Conservation (phyloP, 2,888 invertebrate species). For the Yponomeuta sedellus region DNA sequence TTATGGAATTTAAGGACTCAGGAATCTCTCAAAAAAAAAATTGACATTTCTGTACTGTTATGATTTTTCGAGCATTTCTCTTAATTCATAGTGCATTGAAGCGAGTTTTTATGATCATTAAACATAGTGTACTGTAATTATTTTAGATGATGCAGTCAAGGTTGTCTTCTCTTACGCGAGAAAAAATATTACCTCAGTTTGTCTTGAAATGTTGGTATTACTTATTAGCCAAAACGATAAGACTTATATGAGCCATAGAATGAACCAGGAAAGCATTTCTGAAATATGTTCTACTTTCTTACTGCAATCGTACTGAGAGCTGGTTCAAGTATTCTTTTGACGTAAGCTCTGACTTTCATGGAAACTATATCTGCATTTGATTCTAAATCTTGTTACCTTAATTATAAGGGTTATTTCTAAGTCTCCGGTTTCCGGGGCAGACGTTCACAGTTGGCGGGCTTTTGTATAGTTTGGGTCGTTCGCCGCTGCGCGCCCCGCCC, state of each 20-base stretch:
- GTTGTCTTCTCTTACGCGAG: no score
- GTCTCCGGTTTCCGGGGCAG: constrained; percentile 15
- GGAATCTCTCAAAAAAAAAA: no score
- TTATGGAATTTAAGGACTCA: no score
- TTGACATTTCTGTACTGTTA: no score
- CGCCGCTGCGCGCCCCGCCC: constrained; percentile 52
- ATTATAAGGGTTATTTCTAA: background rate
- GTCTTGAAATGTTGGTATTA: no score
- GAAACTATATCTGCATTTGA: background rate
- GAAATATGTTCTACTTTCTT: constrained; percentile 17
- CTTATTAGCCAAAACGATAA: background rate
- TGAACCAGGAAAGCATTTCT: constrained; percentile 1
- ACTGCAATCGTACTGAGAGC: constrained; percentile 15
- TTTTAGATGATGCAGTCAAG: no score
- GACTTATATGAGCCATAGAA: background rate
- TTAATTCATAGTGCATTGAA: no score
- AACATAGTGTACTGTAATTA: no score
- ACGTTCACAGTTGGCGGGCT: constrained; percentile 15
- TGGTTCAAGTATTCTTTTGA: constrained; percentile 16
- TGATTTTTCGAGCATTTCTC: no score
- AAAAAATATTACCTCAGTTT: no score
- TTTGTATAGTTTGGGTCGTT: constrained; percentile 39
- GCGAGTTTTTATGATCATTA: no score
- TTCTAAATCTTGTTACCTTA: constrained; percentile 1
- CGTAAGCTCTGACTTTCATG: constrained; percentile 7